Percentiles rank a stretch among this genome's conserved stretches.
These are phyloP conservation scores for Pandemis corylana DNA, from an alignment of 2,888 invertebrate genomes.

Conservation along the genomic window DNA sequence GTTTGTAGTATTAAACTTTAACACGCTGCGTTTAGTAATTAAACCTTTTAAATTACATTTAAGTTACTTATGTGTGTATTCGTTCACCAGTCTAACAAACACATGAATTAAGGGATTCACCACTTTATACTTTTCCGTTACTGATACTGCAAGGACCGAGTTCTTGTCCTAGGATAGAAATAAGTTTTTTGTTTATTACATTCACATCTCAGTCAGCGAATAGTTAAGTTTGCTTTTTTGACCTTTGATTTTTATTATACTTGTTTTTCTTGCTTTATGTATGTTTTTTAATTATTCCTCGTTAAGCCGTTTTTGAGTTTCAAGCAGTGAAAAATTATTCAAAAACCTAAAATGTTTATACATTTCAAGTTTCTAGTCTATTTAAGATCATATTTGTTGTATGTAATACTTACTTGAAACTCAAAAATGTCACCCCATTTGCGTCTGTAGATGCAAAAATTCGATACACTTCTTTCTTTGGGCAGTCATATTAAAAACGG, in stretches of 20 bases:
- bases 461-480: slow-evolving; percentile 1
- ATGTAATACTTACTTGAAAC: background rate
- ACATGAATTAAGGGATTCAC: slow-evolving; percentile 34
- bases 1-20: slow-evolving; percentile 23
- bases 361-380: too few species aligned
- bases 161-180: slow-evolving; percentile 19
- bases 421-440: background rate
- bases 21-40: slow-evolving; percentile 37
- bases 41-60: slow-evolving; percentile 41
- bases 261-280: slow-evolving; percentile 31
- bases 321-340: background rate
- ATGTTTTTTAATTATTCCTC: slow-evolving; percentile 1
- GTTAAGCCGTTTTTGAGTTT: background rate
- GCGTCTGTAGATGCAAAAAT: background rate
- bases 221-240: slow-evolving; percentile 31
- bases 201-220: slow-evolving; percentile 37
- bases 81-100: slow-evolving; percentile 38
- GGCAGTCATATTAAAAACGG: background rate
- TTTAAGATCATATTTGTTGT: too few species aligned
- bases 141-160: slow-evolving; percentile 9
- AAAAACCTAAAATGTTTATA: too few species aligned
- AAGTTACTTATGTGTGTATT: slow-evolving; percentile 36
- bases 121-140: slow-evolving; percentile 38
- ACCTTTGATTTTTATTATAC: slow-evolving; percentile 34
- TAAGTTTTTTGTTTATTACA: slow-evolving; percentile 41